phyloP scores from a whole-genome alignment of 2,797 vertebrate genomes.

The Pterois miles region DNA sequence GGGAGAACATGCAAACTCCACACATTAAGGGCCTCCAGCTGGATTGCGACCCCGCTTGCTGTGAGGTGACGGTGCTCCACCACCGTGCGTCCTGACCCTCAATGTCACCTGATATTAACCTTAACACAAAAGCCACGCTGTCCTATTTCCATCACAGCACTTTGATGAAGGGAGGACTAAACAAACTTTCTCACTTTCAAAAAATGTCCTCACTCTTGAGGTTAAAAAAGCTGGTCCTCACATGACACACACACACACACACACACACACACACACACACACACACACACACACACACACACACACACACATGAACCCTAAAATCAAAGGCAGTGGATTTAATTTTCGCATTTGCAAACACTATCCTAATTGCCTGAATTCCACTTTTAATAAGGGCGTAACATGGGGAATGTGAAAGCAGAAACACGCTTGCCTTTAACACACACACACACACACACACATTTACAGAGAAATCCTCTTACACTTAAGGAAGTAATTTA shows the following conservation, averaged over 20 bases:
- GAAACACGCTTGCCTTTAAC: not conserved
- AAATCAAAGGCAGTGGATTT: conserved; percentile 7
- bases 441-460: not conserved
- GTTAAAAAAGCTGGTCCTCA: not conserved
- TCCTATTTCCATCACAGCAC: not conserved
- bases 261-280: not conserved
- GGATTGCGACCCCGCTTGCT: too few relatives aligned
- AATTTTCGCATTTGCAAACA: not conserved
- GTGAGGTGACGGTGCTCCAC: too few relatives aligned
- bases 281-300: conserved; percentile 3
- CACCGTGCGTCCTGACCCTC: too few relatives aligned
- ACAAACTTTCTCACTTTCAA: not conserved
- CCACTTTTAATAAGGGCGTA: conserved; percentile 3
- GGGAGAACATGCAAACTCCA: too few relatives aligned
- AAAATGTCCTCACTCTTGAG: not conserved
- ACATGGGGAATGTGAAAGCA: not conserved
- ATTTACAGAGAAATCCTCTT: not conserved
- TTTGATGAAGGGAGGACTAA: not conserved
- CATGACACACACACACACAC: not conserved
- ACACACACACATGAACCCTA: not conserved
- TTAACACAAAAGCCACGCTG: not conserved
- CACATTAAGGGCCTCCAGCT: too few relatives aligned
- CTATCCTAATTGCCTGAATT: conserved; percentile 1
- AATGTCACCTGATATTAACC: not conserved
- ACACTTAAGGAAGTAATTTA: conserved; percentile 12